Conservation (phyloP, 2,113 vertebrate species). For the human region GRCh38 chr7:114710501-114711000, state of each 20-base stretch:
- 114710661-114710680: slow-evolving; percentile 79
- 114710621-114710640: slow-evolving; percentile 84
- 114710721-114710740: slow-evolving; percentile 79
- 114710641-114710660: slow-evolving; percentile 82
- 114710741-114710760: slow-evolving; percentile 77
- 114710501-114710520: slow-evolving; percentile 73
- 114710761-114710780: slow-evolving; percentile 73
- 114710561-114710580: slow-evolving; percentile 81
- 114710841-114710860: slow-evolving; percentile 78
- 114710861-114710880: slow-evolving; percentile 78
- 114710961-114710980: slow-evolving; percentile 77
- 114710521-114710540: slow-evolving; percentile 66
- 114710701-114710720: slow-evolving; percentile 78
- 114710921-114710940: slow-evolving; percentile 75
- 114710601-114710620: slow-evolving; percentile 84
- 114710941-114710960: slow-evolving; percentile 81
- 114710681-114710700: slow-evolving; percentile 75
- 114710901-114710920: slow-evolving; percentile 78
- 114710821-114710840: slow-evolving; percentile 74
- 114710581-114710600: slow-evolving; percentile 83
- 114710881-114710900: slow-evolving; percentile 79
- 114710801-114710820: slow-evolving; percentile 67
- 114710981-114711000: slow-evolving; percentile 76
- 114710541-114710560: slow-evolving; percentile 78
- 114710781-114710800: slow-evolving; percentile 72